Conservation (phyloP, 2,888 invertebrate species). For the Stegana nigrithorax region DNA sequence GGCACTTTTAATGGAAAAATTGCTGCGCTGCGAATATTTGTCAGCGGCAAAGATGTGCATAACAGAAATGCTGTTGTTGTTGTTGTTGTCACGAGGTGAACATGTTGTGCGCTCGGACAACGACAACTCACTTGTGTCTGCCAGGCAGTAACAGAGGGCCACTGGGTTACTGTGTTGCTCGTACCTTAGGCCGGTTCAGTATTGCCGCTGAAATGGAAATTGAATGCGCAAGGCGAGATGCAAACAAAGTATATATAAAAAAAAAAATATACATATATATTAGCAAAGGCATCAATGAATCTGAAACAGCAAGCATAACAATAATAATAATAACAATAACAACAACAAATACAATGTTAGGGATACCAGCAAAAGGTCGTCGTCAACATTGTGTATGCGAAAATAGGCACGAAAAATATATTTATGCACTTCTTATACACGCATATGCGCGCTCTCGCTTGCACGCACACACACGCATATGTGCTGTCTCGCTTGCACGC, state of each 20-base stretch:
- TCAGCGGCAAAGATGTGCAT: background rate
- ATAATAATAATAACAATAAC: too few relatives aligned
- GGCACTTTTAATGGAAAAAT: background rate
- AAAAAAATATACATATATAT: too few relatives aligned
- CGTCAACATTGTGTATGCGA: too few relatives aligned
- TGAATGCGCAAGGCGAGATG: background rate
- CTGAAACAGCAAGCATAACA: too few relatives aligned
- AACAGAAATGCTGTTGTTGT: background rate
- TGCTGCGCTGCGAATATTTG: conserved; percentile 12
- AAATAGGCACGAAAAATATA: background rate
- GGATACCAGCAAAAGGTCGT: background rate
- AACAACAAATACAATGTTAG: background rate
- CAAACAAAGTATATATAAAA: background rate
- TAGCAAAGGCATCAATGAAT: conserved; percentile 16
- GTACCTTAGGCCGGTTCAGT: too few relatives aligned
- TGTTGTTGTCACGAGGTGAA: too few relatives aligned
- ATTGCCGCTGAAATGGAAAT: conserved; percentile 19
- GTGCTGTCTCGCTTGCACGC: background rate
- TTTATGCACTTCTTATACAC: background rate
- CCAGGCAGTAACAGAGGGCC: too few relatives aligned
- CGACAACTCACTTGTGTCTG: background rate
- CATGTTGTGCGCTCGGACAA: too few relatives aligned
- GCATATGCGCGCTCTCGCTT: background rate
- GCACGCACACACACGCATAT: background rate
- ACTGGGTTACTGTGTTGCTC: too few relatives aligned